Base-by-base conservation (phyloP, 2,888 invertebrate species). In the Rutpela maculata region DNA sequence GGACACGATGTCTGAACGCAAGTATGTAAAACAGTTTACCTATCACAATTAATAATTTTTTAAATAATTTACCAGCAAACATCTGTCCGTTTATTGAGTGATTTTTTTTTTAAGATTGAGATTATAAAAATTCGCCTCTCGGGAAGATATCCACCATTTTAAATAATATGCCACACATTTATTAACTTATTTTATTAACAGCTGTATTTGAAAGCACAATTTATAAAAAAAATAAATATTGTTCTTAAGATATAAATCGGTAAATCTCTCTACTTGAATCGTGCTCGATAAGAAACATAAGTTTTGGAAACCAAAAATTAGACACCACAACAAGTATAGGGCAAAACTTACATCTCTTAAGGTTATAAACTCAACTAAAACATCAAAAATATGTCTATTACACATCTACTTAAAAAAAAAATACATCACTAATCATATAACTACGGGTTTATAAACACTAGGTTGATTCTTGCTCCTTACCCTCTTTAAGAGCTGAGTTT, bases 131-230 rank as follows among this genome's bases (percentile, higher is more conserved):
- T 6, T 35, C 31, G 9, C 15, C 12, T 50, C 50, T 4, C 50
- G n/a, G 50, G 50, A 50, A 50, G n/a, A 56, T 17, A 17, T 19
- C 55, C 15, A 68, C 31, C 56, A 56, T 31, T 38, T 38, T 59
- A 69, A 69, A 57, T 57, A 69, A 69, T 56, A 59, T 69, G 57
- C 59, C 57, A 69, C 17, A 31, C 57, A 22, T 10, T 0, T 69
- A 18, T 35, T 69, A 69, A 69, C 56, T 68, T 26, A 57, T 59
- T 69, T 69, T 69, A 69, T 69, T 69, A 38, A 69, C 31, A 59
- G 31, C 17, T 69, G 56, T 18, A 57, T 55, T 56, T 19, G 22
- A 56, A 31, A 68, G 67, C 67, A 68, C 56, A 68, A 43, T 50
- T 17, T 56, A 68, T 66, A 26, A 56, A 68, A 55, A 55, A 26